Conservation (phyloP, 2,888 invertebrate species). For the Xestia rhomboidea region DNA sequence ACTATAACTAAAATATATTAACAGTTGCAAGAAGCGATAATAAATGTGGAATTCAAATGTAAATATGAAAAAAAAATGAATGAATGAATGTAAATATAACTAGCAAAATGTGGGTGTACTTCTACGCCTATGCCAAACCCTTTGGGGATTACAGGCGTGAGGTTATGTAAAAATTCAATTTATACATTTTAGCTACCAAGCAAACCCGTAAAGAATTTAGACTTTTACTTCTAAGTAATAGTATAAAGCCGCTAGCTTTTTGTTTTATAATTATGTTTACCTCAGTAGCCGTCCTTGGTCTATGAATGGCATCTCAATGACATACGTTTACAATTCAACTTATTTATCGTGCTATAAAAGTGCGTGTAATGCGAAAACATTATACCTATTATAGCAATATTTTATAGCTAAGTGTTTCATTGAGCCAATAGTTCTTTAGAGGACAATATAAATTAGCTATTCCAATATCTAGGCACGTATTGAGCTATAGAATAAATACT, state of each 20-base stretch:
- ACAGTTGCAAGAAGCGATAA: too few relatives aligned
- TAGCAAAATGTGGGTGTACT: too few relatives aligned
- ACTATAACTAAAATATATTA: too few relatives aligned
- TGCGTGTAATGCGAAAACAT: slow-evolving; percentile 45
- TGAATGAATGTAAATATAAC: too few relatives aligned
- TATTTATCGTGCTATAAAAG: slow-evolving; percentile 58
- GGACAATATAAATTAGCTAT: neutral
- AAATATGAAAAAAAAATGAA: too few relatives aligned
- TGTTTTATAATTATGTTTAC: slow-evolving; percentile 34
- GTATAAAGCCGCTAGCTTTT: slow-evolving; percentile 4
- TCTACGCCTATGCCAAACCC: too few relatives aligned
- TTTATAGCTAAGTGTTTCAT: slow-evolving; percentile 52
- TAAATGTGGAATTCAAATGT: too few relatives aligned
- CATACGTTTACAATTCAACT: slow-evolving; percentile 46
- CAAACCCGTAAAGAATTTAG: neutral
- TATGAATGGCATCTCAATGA: slow-evolving; percentile 48
- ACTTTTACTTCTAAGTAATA: neutral
- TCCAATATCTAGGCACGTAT: neutral
- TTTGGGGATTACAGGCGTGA: too few relatives aligned
- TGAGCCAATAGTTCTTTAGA: slow-evolving; percentile 42
- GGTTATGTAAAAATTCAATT: too few relatives aligned
- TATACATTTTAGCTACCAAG: neutral
- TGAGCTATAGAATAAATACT: neutral
- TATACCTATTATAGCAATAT: slow-evolving; percentile 28
- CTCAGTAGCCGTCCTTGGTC: slow-evolving; percentile 32